Conservation (phyloP, 2,797 vertebrate genomes). For the Caiman crocodilus region DNA sequence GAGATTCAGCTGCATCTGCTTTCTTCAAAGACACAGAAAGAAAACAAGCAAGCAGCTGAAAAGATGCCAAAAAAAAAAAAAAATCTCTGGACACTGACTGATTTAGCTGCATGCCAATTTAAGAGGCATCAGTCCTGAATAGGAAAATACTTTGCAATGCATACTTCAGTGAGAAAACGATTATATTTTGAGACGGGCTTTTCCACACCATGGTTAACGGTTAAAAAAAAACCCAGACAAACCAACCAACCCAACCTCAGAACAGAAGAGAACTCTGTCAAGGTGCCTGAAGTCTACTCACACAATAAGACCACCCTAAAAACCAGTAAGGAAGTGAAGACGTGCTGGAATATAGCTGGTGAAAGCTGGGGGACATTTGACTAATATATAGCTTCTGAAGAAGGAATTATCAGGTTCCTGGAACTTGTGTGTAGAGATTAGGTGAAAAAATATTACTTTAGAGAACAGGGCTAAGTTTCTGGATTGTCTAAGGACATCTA, state of each 20-base stretch:
- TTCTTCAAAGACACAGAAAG: not conserved
- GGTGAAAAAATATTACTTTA: not conserved
- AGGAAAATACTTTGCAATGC: rapidly evolving
- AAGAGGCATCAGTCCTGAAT: not conserved
- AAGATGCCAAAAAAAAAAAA: not conserved
- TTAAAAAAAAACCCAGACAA: not conserved
- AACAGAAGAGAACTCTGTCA: not conserved
- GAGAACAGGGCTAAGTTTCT: not conserved
- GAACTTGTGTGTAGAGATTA: not conserved
- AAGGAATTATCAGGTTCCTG: not conserved
- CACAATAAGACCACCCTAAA: conserved; percentile 14
- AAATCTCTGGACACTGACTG: not conserved
- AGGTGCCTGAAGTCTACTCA: not conserved
- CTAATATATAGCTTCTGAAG: not conserved
- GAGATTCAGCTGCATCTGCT: not conserved
- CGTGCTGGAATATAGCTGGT: not conserved
- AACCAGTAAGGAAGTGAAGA: not conserved
- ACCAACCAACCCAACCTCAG: not conserved
- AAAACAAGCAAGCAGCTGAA: not conserved
- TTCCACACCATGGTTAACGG: not conserved
- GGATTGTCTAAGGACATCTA: not conserved
- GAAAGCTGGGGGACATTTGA: not conserved
- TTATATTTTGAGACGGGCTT: not conserved
- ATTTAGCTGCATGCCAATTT: not conserved
- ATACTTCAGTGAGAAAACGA: not conserved